Evolutionary conservation across 2,113 vertebrate genomes (phyloP).

Genomic region (Periophthalmus modestus): DNA sequence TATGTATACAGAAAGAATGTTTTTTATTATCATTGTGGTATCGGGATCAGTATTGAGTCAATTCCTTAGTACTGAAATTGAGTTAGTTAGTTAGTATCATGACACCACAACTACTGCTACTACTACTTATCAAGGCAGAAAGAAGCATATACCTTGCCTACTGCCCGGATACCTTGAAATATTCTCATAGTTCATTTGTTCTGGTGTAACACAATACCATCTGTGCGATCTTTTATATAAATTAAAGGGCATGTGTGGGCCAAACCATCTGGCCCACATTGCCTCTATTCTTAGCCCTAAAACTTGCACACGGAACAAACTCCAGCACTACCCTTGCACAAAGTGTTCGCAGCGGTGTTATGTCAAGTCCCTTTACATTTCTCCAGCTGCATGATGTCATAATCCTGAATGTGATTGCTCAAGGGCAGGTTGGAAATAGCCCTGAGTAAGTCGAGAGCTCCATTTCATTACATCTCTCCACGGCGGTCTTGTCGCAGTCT

Average conservation of each 20-base stretch:
- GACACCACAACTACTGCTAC: no score
- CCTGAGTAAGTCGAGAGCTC: constrained; percentile 38
- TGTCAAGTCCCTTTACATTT: constrained; percentile 15
- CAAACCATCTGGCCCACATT: not conserved
- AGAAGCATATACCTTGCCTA: not conserved
- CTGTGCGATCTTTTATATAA: not conserved
- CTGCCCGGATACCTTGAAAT: not conserved
- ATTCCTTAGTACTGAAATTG: no score
- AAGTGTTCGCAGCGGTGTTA: not conserved
- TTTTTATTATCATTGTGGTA: no score
- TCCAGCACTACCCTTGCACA: not conserved
- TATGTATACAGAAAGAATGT: no score
- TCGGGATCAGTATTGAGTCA: no score
- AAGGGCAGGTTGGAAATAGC: constrained; percentile 61
- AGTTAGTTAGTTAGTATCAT: no score
- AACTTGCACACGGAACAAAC: not conserved
- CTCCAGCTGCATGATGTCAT: constrained; percentile 31
- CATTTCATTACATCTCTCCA: constrained; percentile 59
- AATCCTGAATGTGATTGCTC: constrained; percentile 40
- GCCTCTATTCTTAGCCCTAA: not conserved
- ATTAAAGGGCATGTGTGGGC: not conserved
- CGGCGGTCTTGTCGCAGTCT: constrained; percentile 51
- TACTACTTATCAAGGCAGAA: not conserved
- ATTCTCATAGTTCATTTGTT: not conserved
- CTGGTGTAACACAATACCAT: not conserved